Percentiles rank a stretch among this genome's conserved stretches.
phyloP scores from a whole-genome alignment of 2,113 vertebrate genomes.

The Sylvicapra grimmia region DNA sequence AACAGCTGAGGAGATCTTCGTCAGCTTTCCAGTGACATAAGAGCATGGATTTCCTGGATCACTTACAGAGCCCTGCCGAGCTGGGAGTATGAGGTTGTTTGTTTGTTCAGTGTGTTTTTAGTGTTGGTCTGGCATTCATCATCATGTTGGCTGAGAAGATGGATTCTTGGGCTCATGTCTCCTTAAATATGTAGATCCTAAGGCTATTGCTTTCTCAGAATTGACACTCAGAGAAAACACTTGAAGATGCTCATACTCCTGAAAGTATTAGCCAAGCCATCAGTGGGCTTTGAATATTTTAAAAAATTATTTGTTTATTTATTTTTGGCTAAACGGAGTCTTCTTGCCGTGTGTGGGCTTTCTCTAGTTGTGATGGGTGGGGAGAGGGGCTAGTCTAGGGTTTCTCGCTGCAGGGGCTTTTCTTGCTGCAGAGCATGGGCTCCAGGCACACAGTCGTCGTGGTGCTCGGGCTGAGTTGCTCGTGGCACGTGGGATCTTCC shows the following conservation, averaged over 20 bases:
- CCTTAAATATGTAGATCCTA: neutral
- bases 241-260: neutral
- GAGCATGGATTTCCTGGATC: neutral
- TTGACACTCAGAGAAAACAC: neutral
- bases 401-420: neutral
- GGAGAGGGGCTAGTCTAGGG: too few species aligned
- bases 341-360: neutral
- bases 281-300: neutral
- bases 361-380: neutral
- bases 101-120: neutral
- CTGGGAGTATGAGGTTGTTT: neutral
- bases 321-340: neutral
- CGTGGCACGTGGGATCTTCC: neutral
- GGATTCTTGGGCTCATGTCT: neutral
- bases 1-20: neutral
- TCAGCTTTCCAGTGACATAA: constrained; percentile 21
- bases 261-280: neutral
- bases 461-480: neutral
- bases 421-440: neutral
- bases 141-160: neutral
- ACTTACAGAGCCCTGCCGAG: neutral
- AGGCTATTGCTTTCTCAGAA: neutral
- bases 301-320: neutral
- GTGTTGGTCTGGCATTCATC: neutral
- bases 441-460: neutral